A percentile compares a stretch with the other conserved stretches of the same genome.
These are phyloP conservation scores for Sinhomidia bicolor DNA, from an alignment of 2,888 invertebrate genomes.

Conservation along the genomic window DNA sequence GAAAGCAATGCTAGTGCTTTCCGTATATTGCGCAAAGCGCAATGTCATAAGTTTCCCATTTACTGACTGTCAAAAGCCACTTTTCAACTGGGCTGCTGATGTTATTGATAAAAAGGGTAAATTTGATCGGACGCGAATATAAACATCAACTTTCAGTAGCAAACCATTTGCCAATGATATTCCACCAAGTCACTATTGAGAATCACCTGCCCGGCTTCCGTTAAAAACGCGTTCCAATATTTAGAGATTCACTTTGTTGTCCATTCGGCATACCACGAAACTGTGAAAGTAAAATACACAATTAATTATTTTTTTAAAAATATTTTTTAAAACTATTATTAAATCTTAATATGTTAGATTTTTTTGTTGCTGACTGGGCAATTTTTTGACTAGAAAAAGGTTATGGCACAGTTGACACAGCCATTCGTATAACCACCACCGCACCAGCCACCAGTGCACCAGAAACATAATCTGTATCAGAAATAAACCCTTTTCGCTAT, in stretches of 20 bases:
- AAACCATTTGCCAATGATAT: too few relatives aligned
- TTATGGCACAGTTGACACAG: slow-evolving; percentile 28
- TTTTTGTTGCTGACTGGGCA: neutral
- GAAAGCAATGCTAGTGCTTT: neutral
- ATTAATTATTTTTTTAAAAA: too few relatives aligned
- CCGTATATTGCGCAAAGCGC: neutral
- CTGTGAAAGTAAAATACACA: neutral
- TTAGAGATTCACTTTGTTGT: neutral
- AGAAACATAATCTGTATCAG: neutral
- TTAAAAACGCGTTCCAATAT: neutral
- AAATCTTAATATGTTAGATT: too few relatives aligned
- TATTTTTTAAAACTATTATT: too few relatives aligned
- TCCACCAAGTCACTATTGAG: too few relatives aligned
- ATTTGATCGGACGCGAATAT: too few relatives aligned
- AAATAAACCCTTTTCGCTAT: neutral
- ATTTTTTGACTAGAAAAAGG: neutral
- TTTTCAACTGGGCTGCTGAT: too few relatives aligned
- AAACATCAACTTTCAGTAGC: too few relatives aligned
- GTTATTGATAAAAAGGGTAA: too few relatives aligned
- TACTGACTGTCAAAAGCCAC: neutral
- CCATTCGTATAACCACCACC: neutral
- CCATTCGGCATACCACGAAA: neutral
- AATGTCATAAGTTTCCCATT: neutral
- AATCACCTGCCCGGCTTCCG: too few relatives aligned
- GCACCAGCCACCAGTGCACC: neutral